Base-by-base conservation (phyloP, 2,888 invertebrate species). In the Acanthococcus lagerstroemiae region DNA sequence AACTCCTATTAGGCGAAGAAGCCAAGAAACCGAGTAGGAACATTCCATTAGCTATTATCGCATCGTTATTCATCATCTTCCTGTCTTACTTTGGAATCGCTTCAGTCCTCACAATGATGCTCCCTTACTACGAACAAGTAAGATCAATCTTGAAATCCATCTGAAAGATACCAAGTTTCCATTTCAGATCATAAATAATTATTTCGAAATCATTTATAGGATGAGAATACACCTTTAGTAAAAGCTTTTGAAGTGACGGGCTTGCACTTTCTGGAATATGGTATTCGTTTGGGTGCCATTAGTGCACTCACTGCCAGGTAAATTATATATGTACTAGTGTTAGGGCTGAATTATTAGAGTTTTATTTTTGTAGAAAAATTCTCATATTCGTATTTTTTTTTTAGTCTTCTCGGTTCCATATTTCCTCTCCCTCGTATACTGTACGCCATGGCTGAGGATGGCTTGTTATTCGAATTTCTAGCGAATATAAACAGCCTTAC, bases 41-140 rank as follows among this genome's bases (percentile, higher is more conserved):
- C 71, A 95, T 96, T 68, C 96, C 96, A 0, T 76, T 95, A 48
- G 88, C 94, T 25, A 95, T 96, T 68, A 85, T 93, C 0, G 73
- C 90, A 2, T 93, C 94, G 0, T 78, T 96, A 65, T 75, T 86
- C 4, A 83, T 92, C 67, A 90, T 94, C 63, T 95, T 94, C 74
- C 73, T 86, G 5, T 86, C 93, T 0, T 97, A 96, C 78, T 93
- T 95, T 76, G 87, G 90, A 24, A 86, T 96, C 48, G 91, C 95
- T 0, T 86, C 90, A 0, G 89, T 95, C 0, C 77, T 96, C 66
- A 96, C 96, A 0, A 86, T 97, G 84, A 93, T 95, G 89, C 82
- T 87, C 81, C 96, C 96, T 3, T 95, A 92, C 76, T 95, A 87
- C 74, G 77, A 82, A 37, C 90, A 91, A 81, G 90, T 88, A 70